Evolutionary conservation across 1,140 invertebrate species (phyloP).

Genomic region (Drosophila subpulchrella): DNA sequence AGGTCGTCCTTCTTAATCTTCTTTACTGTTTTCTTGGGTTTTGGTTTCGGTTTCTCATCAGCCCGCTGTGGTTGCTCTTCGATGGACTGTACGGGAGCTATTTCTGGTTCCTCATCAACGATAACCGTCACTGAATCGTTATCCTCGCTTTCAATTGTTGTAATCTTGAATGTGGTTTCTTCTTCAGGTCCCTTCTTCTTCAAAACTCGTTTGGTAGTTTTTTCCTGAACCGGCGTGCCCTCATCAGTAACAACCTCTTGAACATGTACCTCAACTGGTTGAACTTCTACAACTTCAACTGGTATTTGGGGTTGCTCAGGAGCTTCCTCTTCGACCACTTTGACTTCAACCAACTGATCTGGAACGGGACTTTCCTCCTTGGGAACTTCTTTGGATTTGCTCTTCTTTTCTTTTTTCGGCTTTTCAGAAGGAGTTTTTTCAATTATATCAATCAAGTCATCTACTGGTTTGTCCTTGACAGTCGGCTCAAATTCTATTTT

Average conservation of each 20-base stretch:
- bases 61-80: conserved; percentile 60
- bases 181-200: conserved; percentile 84
- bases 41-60: conserved; percentile 63
- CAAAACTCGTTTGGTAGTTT: conserved; percentile 81
- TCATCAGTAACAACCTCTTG: conserved; percentile 65
- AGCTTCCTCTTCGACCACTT: conserved; percentile 56
- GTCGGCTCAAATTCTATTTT: conserved; percentile 74
- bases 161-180: conserved; percentile 82
- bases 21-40: conserved; percentile 72
- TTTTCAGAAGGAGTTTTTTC: conserved; percentile 52
- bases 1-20: conserved; percentile 72
- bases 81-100: conserved; percentile 10
- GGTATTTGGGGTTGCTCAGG: conserved; percentile 23
- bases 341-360: conserved; percentile 52
- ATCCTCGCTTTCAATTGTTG: conserved; percentile 83
- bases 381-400: conserved; percentile 31
- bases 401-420: conserved; percentile 59
- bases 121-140: conserved; percentile 75
- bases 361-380: conserved; percentile 19
- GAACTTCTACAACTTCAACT: conserved; percentile 66
- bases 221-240: conserved; percentile 74
- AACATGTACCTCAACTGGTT: conserved; percentile 65
- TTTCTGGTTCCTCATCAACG: conserved; percentile 63
- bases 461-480: conserved; percentile 65
- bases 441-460: conserved; percentile 24